Percentiles rank a stretch among this genome's conserved stretches.
Evolutionary conservation across 2,888 invertebrate species (phyloP).

Genomic region (Luffia ferchaultella): DNA sequence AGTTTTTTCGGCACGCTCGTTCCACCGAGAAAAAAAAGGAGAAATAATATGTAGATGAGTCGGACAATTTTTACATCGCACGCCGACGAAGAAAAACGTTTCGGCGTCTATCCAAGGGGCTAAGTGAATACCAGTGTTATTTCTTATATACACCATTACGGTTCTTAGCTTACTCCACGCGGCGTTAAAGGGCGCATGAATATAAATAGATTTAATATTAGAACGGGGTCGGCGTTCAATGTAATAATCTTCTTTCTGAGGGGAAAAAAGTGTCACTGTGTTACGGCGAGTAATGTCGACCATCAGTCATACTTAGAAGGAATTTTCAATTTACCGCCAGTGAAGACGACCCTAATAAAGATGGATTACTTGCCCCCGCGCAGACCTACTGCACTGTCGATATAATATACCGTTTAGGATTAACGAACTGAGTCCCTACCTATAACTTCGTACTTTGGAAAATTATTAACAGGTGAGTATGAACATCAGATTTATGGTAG

Average conservation of each 20-base stretch:
- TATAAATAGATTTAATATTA: constrained; percentile 60
- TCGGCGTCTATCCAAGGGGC: constrained; percentile 18
- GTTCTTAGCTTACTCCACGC: constrained; percentile 25
- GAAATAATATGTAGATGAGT: background rate
- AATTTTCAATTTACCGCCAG: constrained; percentile 58
- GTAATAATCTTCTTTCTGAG: constrained; percentile 58
- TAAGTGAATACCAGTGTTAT: constrained; percentile 53
- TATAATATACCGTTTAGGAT: too few species aligned
- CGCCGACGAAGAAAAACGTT: background rate
- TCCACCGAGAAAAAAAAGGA: background rate
- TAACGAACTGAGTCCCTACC: too few species aligned
- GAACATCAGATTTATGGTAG: too few species aligned
- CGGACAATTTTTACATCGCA: background rate
- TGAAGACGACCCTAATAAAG: constrained; percentile 51
- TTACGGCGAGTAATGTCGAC: constrained; percentile 47
- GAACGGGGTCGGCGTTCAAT: constrained; percentile 30
- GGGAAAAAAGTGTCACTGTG: constrained; percentile 36
- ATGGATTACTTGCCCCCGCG: constrained; percentile 38
- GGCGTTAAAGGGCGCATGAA: constrained; percentile 46
- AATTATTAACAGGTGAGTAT: too few species aligned
- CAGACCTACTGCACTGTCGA: too few species aligned
- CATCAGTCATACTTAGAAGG: constrained; percentile 63
- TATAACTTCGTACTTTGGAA: too few species aligned
- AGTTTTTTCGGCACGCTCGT: too few species aligned
- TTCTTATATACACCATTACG: constrained; percentile 39